Base-by-base conservation (phyloP, 1,140 invertebrate genomes). In the Trinorchestia longiramus region DNA sequence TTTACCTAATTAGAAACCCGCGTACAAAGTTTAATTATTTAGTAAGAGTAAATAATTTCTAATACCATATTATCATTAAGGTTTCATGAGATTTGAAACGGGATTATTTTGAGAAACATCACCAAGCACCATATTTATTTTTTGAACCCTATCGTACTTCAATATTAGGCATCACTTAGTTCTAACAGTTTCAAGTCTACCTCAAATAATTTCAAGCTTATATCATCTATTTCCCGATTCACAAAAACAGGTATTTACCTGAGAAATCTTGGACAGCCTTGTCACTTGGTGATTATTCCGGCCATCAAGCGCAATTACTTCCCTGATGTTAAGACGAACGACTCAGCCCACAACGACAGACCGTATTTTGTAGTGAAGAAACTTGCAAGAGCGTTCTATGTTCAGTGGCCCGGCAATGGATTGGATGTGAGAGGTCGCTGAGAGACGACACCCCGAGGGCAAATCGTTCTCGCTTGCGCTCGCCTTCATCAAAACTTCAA, bases 401-500 rank as follows among this genome's bases (percentile, higher is more conserved):
- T 91, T 91, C 88, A 91, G 88, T 43, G 19, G 43, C 36, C 88
- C 88, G 88, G 43, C 41, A 91, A 91, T 77, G 62, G 15, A 91
- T 43, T 91, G 28, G 88, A 91, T 91, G 88, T 42, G 88, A 91
- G 88, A 91, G 88, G 88, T 43, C 41, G 43, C 88, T 43, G 92
- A 19, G 44, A 40, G 92, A 45, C 44, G 44, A 45, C 44, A 94
- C 47, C 92, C 92, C 43, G 43, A 47, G 40, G 92, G 92, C 41
- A 47, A 94, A 43, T 94, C 92, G 44, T 45, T 45, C 92, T 94
- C 43, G 44, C 92, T 44, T 40, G 41, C 6, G 92, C 43, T 47
- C 92, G 43, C 43, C 92, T 44, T 94, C 92, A 94, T 94, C 92
- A 94, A 44, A 47, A 45, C 92, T 45, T 94, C 92, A 94, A 94